phyloP scores from a whole-genome alignment of 1,140 invertebrate genomes.

The Glomeris maerens region DNA sequence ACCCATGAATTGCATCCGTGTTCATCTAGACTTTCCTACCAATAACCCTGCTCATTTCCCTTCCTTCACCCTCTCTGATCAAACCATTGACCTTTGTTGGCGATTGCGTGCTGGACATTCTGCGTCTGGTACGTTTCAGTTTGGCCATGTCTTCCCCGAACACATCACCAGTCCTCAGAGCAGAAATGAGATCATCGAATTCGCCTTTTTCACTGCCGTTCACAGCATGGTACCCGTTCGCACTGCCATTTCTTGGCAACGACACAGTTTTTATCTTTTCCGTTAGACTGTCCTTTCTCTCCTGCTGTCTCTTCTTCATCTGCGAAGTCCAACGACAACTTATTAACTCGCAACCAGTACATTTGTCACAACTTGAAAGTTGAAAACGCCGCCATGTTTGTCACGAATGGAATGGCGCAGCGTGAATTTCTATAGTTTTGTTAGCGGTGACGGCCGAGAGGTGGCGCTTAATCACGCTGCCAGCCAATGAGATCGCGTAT shows the following conservation, averaged over 20 bases:
- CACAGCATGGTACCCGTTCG: conserved; percentile 15
- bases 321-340: too few species aligned
- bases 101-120: conserved; percentile 1
- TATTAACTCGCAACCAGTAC: too few species aligned
- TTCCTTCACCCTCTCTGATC: conserved; percentile 2
- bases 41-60: conserved; percentile 4
- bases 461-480: too few species aligned
- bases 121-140: conserved; percentile 49
- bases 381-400: too few species aligned
- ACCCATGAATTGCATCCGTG: too few species aligned
- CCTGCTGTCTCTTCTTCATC: conserved; percentile 11
- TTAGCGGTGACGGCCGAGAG: too few species aligned
- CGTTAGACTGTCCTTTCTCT: conserved; percentile 15
- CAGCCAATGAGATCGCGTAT: too few species aligned
- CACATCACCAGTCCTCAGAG: conserved; percentile 85
- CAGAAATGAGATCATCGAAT: conserved; percentile 94
- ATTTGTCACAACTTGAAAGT: too few species aligned
- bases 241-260: conserved; percentile 16
- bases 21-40: too few species aligned
- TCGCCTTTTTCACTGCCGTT: conserved; percentile 41
- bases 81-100: background rate
- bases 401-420: too few species aligned
- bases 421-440: too few species aligned
- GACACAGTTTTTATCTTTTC: conserved; percentile 13
- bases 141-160: conserved; percentile 94